These are phyloP conservation scores for Hemicentrotus pulcherrimus DNA, from an alignment of 35 echinoderm and acorn worm species.

Conservation along the genomic window DNA sequence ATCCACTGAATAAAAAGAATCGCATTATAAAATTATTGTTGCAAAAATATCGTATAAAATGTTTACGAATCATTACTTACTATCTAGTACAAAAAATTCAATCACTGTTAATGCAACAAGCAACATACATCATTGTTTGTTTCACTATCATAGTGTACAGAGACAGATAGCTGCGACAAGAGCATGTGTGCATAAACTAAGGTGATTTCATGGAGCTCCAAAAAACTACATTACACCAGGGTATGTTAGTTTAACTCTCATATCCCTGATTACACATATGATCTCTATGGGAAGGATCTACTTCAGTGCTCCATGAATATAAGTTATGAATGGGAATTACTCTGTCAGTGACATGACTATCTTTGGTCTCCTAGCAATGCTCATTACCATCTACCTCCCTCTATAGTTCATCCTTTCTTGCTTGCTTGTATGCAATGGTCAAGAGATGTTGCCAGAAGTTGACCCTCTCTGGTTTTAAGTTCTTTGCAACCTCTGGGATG, in stretches of 20 bases:
- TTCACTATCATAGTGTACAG: background rate
- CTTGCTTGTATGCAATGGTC: constrained; percentile 18
- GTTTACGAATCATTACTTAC: background rate
- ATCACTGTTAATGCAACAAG: background rate
- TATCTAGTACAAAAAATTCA: background rate
- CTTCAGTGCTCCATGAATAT: too few relatives aligned
- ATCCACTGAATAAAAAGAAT: background rate
- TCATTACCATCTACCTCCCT: background rate
- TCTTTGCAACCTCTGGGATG: constrained; percentile 56
- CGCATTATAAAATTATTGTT: background rate
- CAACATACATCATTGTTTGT: background rate
- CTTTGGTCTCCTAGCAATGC: too few relatives aligned
- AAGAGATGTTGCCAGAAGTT: constrained; percentile 73
- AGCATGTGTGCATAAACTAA: too few relatives aligned
- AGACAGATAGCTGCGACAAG: too few relatives aligned
- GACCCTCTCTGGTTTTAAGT: constrained; percentile 70
- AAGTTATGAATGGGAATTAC: too few relatives aligned
- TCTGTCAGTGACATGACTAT: too few relatives aligned
- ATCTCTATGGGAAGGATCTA: too few relatives aligned
- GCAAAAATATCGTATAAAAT: background rate
- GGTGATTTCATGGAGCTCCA: too few relatives aligned
- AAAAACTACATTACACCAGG: too few relatives aligned
- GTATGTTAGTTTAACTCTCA: too few relatives aligned
- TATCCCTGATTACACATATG: too few relatives aligned
- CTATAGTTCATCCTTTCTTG: constrained; percentile 41